Conservation (phyloP, 2,113 vertebrate genomes). For the Sterrhoptilus dennistouni region DNA sequence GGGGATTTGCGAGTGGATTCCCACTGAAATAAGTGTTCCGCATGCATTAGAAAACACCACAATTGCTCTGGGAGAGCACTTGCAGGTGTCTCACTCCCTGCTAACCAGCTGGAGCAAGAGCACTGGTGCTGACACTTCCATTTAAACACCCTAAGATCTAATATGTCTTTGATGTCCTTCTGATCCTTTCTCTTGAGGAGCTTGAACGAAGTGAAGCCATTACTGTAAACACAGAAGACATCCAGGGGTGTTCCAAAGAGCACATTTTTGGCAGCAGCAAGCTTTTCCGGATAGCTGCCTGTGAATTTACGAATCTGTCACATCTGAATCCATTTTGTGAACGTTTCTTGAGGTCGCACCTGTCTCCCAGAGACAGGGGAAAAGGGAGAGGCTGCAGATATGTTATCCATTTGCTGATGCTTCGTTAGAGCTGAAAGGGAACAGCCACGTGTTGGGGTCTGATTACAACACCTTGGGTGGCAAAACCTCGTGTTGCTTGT, state of each 20-base stretch:
- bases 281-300: not conserved
- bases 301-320: not conserved
- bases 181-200: not conserved
- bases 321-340: constrained; percentile 12
- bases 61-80: not conserved
- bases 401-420: not conserved
- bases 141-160: not conserved
- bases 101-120: not conserved
- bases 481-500: not conserved
- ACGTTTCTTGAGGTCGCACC: not conserved
- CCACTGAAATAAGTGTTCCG: not conserved
- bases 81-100: not conserved
- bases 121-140: not conserved
- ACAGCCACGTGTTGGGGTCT: not conserved
- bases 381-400: not conserved
- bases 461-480: not conserved
- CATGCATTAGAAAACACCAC: not conserved
- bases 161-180: not conserved
- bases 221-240: constrained; percentile 3
- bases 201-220: not conserved
- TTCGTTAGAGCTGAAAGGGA: not conserved
- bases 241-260: not conserved
- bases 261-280: constrained; percentile 6
- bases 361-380: not conserved
- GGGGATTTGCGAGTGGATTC: not conserved